A percentile compares a stretch with the other conserved stretches of the same genome.
Evolutionary conservation across 2,888 invertebrate species (phyloP).

Genomic region (Sphaerophoria rueppellii): DNA sequence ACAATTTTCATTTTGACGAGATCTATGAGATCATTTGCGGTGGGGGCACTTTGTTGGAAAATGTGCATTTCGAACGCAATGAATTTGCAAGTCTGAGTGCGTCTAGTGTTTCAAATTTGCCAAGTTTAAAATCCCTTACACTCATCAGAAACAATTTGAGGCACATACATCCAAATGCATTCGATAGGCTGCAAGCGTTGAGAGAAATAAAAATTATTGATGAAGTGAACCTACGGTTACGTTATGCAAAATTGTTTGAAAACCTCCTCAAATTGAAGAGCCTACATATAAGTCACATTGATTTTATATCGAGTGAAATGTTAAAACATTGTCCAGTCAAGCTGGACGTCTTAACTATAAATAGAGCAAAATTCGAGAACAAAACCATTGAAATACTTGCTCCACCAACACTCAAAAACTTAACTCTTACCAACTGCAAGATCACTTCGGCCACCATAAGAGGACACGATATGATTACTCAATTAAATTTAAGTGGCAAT

Average conservation of each 20-base stretch:
- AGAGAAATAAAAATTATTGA: slow-evolving; percentile 55
- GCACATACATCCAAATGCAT: slow-evolving; percentile 74
- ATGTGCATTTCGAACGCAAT: slow-evolving; percentile 75
- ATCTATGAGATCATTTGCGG: slow-evolving; percentile 76
- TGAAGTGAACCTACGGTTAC: slow-evolving; percentile 45
- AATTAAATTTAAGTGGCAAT: slow-evolving; percentile 79
- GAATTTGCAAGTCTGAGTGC: slow-evolving; percentile 76
- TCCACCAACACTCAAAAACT: slow-evolving; percentile 74
- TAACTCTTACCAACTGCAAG: slow-evolving; percentile 76
- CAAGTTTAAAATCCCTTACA: slow-evolving; percentile 73
- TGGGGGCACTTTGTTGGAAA: slow-evolving; percentile 61
- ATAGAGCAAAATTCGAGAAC: slow-evolving; percentile 74
- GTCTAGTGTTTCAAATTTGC: slow-evolving; percentile 74
- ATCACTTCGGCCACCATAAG: slow-evolving; percentile 73
- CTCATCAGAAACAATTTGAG: slow-evolving; percentile 77
- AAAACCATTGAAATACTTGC: slow-evolving; percentile 67
- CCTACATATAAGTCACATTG: slow-evolving; percentile 28
- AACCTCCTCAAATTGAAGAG: slow-evolving; percentile 44
- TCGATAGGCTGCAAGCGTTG: slow-evolving; percentile 71
- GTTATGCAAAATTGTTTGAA: slow-evolving; percentile 49
- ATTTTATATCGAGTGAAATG: slow-evolving; percentile 70
- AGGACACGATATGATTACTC: slow-evolving; percentile 51
- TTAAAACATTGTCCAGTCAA: slow-evolving; percentile 75
- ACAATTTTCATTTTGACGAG: slow-evolving; percentile 76
- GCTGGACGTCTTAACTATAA: slow-evolving; percentile 74